Evolutionary conservation across 2,888 invertebrate genomes (phyloP).

Genomic region (Trissoscelio sp.): DNA sequence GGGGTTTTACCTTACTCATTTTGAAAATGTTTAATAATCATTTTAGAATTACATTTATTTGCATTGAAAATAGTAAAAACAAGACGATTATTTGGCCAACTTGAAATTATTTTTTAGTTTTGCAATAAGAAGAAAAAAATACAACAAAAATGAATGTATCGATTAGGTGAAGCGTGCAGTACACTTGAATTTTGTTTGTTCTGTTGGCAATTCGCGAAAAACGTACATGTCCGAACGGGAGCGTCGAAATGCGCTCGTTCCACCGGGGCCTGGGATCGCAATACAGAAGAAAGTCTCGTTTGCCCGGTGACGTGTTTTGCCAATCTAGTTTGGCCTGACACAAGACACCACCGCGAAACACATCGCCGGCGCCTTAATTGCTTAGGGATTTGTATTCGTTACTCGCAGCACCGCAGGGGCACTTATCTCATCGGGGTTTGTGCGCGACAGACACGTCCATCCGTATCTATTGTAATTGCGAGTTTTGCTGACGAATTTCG

Average conservation of each 20-base stretch:
- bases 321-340: conserved; percentile 61
- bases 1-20: too few species aligned
- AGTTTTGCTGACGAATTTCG: conserved; percentile 69
- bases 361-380: conserved; percentile 78
- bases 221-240: conserved; percentile 1
- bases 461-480: conserved; percentile 68
- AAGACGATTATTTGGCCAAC: too few species aligned
- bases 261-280: conserved; percentile 27
- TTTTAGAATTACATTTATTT: too few species aligned
- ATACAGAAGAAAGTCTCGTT: conserved; percentile 59
- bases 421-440: conserved; percentile 67
- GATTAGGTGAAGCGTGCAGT: too few species aligned
- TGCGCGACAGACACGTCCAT: conserved; percentile 50
- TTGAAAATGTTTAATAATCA: too few species aligned
- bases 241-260: background rate
- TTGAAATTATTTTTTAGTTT: too few species aligned
- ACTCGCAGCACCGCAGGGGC: conserved; percentile 74
- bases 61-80: too few species aligned
- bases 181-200: too few species aligned
- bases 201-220: too few species aligned
- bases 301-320: conserved; percentile 61
- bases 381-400: conserved; percentile 80
- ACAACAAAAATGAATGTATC: too few species aligned
- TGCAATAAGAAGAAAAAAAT: too few species aligned
- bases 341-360: conserved; percentile 70